phyloP scores from a whole-genome alignment of 1,140 invertebrate species.

The Drosophila setifemur region DNA sequence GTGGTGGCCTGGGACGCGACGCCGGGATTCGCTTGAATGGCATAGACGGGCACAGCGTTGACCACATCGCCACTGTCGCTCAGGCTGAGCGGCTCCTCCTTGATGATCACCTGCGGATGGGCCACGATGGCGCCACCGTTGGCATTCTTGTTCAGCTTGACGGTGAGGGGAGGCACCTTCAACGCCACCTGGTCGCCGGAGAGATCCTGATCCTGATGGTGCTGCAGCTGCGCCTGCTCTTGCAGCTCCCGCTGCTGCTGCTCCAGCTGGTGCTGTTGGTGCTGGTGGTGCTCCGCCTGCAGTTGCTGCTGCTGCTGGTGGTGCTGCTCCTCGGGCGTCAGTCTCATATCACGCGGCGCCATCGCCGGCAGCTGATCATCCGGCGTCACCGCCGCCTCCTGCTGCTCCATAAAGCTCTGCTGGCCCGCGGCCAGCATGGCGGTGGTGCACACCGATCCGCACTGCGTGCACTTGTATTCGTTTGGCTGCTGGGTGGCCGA shows the following conservation, averaged over 20 bases:
- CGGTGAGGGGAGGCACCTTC: constrained; percentile 76
- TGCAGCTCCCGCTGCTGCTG: constrained; percentile 45
- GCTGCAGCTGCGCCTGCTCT: constrained; percentile 54
- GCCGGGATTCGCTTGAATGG: constrained; percentile 74
- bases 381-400: constrained; percentile 72
- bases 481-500: constrained; percentile 73
- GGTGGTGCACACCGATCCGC: constrained; percentile 68
- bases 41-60: constrained; percentile 74
- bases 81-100: constrained; percentile 72
- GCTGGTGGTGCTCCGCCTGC: constrained; percentile 42
- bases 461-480: constrained; percentile 78
- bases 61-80: constrained; percentile 69
- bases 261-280: constrained; percentile 48
- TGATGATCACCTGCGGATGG: constrained; percentile 79
- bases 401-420: constrained; percentile 73
- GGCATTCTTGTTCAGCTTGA: constrained; percentile 73
- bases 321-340: constrained; percentile 75
- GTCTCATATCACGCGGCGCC: constrained; percentile 79
- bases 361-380: constrained; percentile 72
- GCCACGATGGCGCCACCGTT: constrained; percentile 59
- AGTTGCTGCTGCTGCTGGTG: constrained; percentile 64
- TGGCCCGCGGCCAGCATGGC: constrained; percentile 68
- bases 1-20: constrained; percentile 27
- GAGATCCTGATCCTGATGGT: constrained; percentile 60
- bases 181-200: constrained; percentile 49